Evolutionary conservation across 2,113 vertebrate genomes (phyloP).

Genomic region (Hemiscyllium ocellatum): DNA sequence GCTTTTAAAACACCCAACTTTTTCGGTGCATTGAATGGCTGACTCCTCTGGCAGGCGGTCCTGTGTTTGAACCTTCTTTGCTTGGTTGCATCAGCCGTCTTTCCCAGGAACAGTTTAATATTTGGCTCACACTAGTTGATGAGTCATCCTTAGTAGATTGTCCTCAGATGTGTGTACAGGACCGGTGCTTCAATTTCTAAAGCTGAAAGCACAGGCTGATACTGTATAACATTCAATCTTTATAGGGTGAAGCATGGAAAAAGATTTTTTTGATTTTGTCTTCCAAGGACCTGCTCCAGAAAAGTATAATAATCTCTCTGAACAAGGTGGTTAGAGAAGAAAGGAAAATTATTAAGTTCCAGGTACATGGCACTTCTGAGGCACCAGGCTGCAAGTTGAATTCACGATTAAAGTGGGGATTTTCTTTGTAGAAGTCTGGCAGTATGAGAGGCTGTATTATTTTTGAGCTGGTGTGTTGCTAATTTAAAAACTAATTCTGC

Average conservation of each 20-base stretch:
- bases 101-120: background rate
- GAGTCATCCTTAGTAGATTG: slow-evolving; percentile 17
- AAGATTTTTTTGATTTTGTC: background rate
- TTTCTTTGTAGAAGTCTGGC: background rate
- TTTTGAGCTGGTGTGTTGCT: background rate
- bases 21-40: background rate
- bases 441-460: background rate
- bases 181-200: background rate
- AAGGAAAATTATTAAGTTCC: too few relatives aligned
- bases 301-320: too few relatives aligned
- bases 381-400: background rate
- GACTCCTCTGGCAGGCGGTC: background rate
- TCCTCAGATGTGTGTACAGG: background rate
- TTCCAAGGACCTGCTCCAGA: background rate
- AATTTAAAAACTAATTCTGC: background rate
- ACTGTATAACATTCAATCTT: background rate
- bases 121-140: background rate
- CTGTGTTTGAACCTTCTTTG: background rate
- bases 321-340: too few relatives aligned
- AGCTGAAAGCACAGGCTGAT: background rate
- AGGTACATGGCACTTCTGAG: background rate
- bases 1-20: background rate
- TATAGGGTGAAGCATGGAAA: background rate
- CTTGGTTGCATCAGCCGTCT: background rate
- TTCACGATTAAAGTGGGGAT: background rate